phyloP scores from a whole-genome alignment of 2,113 vertebrate species.

The Grantiella picta region DNA sequence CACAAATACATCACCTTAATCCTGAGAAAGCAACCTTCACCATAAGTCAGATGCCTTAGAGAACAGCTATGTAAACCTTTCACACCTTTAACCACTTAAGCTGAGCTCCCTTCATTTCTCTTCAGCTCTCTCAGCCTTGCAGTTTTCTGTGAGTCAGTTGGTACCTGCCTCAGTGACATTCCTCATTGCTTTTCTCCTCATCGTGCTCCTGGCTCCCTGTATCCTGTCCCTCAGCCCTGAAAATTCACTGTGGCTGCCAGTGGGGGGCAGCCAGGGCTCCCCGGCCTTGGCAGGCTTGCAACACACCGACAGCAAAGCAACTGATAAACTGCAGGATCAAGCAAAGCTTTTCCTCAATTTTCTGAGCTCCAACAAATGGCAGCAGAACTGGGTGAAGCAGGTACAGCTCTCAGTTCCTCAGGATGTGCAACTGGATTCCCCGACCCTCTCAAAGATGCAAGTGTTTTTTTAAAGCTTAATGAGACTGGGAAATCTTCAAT shows the following conservation, averaged over 20 bases:
- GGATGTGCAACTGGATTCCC: neutral
- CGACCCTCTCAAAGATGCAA: neutral
- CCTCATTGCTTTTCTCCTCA: neutral
- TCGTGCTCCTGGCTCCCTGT: neutral
- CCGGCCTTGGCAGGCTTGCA: neutral
- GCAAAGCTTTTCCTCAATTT: neutral
- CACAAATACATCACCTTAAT: neutral
- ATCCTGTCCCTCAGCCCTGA: neutral
- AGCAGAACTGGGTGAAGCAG: neutral
- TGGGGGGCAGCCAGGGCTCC: neutral
- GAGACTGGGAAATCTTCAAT: neutral
- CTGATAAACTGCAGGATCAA: neutral
- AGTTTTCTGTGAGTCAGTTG: neutral
- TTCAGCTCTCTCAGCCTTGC: neutral
- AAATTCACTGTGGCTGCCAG: neutral
- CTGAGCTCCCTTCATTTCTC: neutral
- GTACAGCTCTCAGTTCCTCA: neutral
- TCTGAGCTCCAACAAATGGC: neutral
- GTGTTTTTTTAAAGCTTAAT: neutral
- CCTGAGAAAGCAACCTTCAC: neutral
- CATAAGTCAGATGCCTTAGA: neutral
- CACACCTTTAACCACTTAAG: neutral
- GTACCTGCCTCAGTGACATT: neutral
- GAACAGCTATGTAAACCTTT: neutral
- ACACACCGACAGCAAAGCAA: neutral